phyloP scores from a whole-genome alignment of 2,888 invertebrate genomes.

The Glyphotaelius pellucidus region DNA sequence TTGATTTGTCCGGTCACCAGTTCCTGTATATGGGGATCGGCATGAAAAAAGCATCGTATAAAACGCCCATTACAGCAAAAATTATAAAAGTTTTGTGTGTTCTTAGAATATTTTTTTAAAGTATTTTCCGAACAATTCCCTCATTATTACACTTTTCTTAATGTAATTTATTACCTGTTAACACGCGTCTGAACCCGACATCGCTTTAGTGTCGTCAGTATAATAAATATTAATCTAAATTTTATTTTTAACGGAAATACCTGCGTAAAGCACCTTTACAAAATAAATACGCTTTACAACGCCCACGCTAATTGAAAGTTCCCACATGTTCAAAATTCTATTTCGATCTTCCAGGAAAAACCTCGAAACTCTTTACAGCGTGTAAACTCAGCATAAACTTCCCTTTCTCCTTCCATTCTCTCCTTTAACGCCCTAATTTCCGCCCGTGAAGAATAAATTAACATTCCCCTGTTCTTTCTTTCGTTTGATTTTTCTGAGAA shows the following conservation, averaged over 20 bases:
- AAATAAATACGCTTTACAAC: not conserved
- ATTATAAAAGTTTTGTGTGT: too few species aligned
- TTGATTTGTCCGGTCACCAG: too few species aligned
- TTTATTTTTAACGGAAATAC: not conserved
- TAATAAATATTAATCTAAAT: not conserved
- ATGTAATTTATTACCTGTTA: not conserved
- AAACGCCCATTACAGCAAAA: too few species aligned
- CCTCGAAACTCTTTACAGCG: not conserved
- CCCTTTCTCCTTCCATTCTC: not conserved
- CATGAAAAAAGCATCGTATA: too few species aligned
- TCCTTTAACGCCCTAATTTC: not conserved
- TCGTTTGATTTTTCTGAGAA: constrained; percentile 7
- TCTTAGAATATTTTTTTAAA: not conserved
- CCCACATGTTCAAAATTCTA: not conserved
- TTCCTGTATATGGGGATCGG: too few species aligned
- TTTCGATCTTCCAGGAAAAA: not conserved
- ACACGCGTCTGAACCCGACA: not conserved
- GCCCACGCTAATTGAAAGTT: not conserved
- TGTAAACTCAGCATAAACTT: not conserved
- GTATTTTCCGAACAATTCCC: not conserved
- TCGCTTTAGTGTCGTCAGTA: not conserved
- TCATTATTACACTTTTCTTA: not conserved
- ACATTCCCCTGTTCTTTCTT: constrained; percentile 7
- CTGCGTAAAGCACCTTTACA: not conserved
- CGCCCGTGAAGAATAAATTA: not conserved